Conservation (phyloP, 2,888 invertebrate species). For the Meandrusa payeni region DNA sequence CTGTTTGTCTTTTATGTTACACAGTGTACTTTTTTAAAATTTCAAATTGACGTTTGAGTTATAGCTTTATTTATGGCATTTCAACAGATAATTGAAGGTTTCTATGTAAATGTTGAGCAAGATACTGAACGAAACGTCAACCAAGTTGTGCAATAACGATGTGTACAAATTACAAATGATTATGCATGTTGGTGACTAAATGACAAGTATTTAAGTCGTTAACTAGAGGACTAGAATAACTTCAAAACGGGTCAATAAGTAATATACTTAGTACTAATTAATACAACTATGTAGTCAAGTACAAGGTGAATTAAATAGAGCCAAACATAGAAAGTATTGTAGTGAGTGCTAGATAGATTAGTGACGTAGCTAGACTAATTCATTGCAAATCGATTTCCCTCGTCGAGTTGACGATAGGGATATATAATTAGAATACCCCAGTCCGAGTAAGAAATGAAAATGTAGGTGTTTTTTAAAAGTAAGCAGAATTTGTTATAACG, state of each 20-base stretch:
- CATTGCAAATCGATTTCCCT: not conserved
- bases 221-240: conserved; percentile 33
- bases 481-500: no score
- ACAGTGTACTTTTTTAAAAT: no score
- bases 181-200: conserved; percentile 44
- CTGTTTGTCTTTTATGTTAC: no score
- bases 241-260: conserved; percentile 19
- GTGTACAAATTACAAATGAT: conserved; percentile 62
- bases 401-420: not conserved
- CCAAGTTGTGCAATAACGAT: conserved; percentile 66
- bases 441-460: not conserved
- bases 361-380: not conserved
- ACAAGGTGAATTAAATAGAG: conserved; percentile 14
- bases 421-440: conserved; percentile 1
- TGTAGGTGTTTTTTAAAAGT: not conserved
- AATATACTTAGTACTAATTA: conserved; percentile 11
- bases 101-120: conserved; percentile 2
- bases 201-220: conserved; percentile 45
- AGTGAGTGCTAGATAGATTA: not conserved
- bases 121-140: conserved; percentile 30
- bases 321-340: conserved; percentile 2
- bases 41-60: no score
- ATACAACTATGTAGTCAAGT: conserved; percentile 16
- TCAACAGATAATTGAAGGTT: no score
- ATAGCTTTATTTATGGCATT: no score